Evolutionary conservation across 2,888 invertebrate species (phyloP).

Genomic region (Drosophila multiciliata): DNA sequence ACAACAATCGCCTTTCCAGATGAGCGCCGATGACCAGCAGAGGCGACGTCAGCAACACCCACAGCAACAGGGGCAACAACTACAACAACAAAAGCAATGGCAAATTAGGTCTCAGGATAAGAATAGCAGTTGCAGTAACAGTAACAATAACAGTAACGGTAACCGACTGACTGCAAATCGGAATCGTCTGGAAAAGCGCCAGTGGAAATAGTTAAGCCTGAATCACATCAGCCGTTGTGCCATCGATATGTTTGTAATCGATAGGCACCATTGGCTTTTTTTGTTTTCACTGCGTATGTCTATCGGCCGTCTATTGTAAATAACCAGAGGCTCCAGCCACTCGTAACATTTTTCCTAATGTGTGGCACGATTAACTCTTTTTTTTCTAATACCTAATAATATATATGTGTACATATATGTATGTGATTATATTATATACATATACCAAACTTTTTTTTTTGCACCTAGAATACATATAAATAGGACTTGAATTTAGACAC

Average conservation of each 20-base stretch:
- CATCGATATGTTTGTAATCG: slow-evolving; percentile 4
- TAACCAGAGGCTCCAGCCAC: slow-evolving; percentile 54
- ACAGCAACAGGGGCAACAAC: slow-evolving; percentile 14
- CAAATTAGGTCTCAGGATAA: slow-evolving; percentile 47
- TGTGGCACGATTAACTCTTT: slow-evolving; percentile 33
- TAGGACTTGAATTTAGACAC: slow-evolving; percentile 22
- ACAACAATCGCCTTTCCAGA: slow-evolving; percentile 61
- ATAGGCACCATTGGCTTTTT: not conserved
- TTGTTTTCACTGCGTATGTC: slow-evolving; percentile 3
- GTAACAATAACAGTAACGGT: slow-evolving; percentile 8
- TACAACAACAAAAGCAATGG: slow-evolving; percentile 28
- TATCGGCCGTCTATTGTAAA: slow-evolving; percentile 38
- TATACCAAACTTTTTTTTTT: slow-evolving; percentile 37
- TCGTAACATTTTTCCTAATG: slow-evolving; percentile 39
- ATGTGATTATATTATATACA: slow-evolving; percentile 17
- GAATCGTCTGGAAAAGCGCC: not conserved
- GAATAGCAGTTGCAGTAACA: slow-evolving; percentile 32
- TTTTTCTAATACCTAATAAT: slow-evolving; percentile 25
- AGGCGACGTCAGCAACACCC: slow-evolving; percentile 72
- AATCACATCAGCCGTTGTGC: slow-evolving; percentile 3
- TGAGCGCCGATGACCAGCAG: slow-evolving; percentile 85
- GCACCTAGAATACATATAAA: slow-evolving; percentile 40
- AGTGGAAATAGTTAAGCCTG: not conserved
- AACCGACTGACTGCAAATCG: slow-evolving; percentile 8
- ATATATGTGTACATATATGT: slow-evolving; percentile 14